A percentile compares a stretch with the other conserved stretches of the same genome.
Conservation (phyloP, 2,797 vertebrate genomes). For the Sebastes hopkinsi region DNA sequence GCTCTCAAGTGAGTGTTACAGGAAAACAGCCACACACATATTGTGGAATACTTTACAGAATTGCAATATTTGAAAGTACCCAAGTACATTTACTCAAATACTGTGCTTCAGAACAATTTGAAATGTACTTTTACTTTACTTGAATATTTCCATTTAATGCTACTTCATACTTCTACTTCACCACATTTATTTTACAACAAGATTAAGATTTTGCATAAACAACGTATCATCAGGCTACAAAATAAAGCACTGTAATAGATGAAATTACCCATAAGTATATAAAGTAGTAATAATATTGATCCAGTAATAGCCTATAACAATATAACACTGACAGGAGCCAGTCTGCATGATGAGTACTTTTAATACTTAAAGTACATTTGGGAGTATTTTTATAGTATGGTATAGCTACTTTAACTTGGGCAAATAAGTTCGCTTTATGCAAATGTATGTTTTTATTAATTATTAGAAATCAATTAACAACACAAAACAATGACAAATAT, state of each 20-base stretch:
- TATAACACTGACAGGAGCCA: background rate
- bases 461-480: too few relatives aligned
- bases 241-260: background rate
- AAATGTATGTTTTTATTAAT: too few relatives aligned
- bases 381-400: background rate
- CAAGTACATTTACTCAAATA: background rate
- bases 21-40: background rate
- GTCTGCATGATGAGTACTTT: background rate
- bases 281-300: background rate
- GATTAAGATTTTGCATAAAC: background rate
- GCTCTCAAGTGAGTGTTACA: constrained; percentile 81
- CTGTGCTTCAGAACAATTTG: background rate
- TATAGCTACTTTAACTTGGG: background rate
- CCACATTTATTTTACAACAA: background rate
- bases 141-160: background rate
- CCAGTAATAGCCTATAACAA: background rate
- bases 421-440: too few relatives aligned
- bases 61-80: background rate
- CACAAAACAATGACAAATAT: too few relatives aligned
- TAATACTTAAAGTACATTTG: background rate
- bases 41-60: background rate
- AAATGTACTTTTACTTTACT: background rate
- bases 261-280: background rate
- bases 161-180: background rate
- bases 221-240: background rate